Evolutionary conservation across 2,113 vertebrate species (phyloP).

Genomic region (Phrynosoma platyrhinos): DNA sequence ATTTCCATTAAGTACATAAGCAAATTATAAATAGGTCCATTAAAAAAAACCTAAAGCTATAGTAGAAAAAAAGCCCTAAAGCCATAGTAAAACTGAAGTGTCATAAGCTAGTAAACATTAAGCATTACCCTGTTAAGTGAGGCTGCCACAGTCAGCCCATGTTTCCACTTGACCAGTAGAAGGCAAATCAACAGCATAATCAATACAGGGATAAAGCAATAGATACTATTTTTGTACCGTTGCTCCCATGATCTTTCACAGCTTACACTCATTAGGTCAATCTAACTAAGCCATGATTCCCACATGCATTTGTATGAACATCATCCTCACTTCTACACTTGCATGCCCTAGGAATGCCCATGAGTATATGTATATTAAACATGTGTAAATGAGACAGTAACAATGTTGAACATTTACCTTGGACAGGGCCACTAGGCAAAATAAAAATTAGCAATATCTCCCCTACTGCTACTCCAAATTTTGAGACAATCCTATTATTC

Average conservation of each 20-base stretch:
- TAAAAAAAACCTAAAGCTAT: not conserved
- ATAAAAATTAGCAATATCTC: not conserved
- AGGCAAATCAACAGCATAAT: not conserved
- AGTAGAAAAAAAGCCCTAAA: not conserved
- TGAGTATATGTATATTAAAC: not conserved
- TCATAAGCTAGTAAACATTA: not conserved
- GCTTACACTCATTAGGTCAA: not conserved
- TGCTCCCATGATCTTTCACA: not conserved
- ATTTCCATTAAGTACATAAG: not conserved
- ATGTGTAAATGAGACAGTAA: not conserved
- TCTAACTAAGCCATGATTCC: not conserved
- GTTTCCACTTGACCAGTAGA: not conserved
- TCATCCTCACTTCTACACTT: not conserved
- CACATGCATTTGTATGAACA: not conserved
- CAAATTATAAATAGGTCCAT: not conserved
- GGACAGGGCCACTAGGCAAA: not conserved
- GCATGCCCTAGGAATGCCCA: not conserved
- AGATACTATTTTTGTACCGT: not conserved
- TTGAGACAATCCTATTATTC: not conserved
- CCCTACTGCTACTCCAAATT: not conserved
- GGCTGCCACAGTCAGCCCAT: not conserved
- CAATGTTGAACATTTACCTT: not conserved
- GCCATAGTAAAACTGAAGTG: not conserved
- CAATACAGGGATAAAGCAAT: not conserved
- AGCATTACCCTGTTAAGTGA: conserved; percentile 2